phyloP scores from a whole-genome alignment of 2,113 vertebrate species.

The Callorhinus ursinus region DNA sequence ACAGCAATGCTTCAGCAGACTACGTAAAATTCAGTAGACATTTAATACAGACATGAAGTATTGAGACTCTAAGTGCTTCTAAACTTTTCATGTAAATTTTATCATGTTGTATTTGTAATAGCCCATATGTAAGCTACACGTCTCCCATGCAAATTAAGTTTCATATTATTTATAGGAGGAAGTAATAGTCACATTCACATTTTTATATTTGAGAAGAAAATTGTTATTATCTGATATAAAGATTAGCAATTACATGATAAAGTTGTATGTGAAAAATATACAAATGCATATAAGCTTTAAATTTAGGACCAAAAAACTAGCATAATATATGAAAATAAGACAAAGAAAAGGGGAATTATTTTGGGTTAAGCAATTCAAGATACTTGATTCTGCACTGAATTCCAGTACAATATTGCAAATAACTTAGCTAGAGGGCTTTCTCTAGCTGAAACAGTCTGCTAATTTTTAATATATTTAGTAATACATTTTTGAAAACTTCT shows the following conservation, averaged over 20 bases:
- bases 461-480: constrained; percentile 77
- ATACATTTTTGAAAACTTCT: neutral
- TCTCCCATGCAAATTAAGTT: neutral
- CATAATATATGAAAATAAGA: neutral
- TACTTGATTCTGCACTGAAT: constrained; percentile 26
- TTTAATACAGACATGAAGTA: neutral
- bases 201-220: neutral
- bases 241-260: neutral
- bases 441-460: constrained; percentile 73
- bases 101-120: neutral
- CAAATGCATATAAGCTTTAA: neutral
- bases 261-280: neutral
- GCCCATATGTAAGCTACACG: neutral
- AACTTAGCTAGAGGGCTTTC: constrained; percentile 54
- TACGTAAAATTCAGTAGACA: neutral
- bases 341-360: constrained; percentile 15
- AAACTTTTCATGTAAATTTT: neutral
- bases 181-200: neutral
- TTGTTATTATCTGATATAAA: neutral
- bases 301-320: neutral
- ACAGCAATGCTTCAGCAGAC: accelerated
- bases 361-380: constrained; percentile 37
- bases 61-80: neutral
- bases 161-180: neutral
- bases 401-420: constrained; percentile 69